These are phyloP conservation scores for Mastigias papua DNA, from an alignment of 30 jellyfish, hydroid and myxozoan species.

Conservation along the genomic window DNA sequence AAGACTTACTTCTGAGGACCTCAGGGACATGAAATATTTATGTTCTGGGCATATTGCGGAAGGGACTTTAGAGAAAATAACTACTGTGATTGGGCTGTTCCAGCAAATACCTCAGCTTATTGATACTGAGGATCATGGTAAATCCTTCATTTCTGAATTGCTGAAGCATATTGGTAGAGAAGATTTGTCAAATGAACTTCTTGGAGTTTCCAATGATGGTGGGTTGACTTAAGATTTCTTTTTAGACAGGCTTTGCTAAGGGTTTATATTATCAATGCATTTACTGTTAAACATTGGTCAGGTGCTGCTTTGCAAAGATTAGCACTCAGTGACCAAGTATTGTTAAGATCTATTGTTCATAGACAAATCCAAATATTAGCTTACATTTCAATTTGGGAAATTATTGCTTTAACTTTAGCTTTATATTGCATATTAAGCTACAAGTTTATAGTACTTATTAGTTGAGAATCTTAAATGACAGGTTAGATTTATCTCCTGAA, in stretches of 20 bases:
- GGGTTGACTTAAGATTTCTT: background rate
- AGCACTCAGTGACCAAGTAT: too few relatives aligned
- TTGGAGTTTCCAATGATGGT: constrained; percentile 26
- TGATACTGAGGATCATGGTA: constrained; percentile 32
- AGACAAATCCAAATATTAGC: too few relatives aligned
- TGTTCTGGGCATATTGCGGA: constrained; percentile 18
- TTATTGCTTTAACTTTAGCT: too few relatives aligned
- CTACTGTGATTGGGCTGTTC: background rate
- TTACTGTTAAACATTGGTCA: too few relatives aligned
- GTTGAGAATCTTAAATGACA: too few relatives aligned
- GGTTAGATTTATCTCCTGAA: too few relatives aligned
- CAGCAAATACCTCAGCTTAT: constrained; percentile 19
- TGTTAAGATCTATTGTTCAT: too few relatives aligned
- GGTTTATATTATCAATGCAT: too few relatives aligned
- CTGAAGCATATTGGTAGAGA: constrained; percentile 17
- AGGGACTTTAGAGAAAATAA: constrained; percentile 17
- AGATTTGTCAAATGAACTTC: constrained; percentile 7
- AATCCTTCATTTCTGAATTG: constrained; percentile 5
- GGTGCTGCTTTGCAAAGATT: too few relatives aligned
- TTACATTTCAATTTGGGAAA: too few relatives aligned
- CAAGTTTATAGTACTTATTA: too few relatives aligned
- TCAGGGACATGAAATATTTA: constrained; percentile 8
- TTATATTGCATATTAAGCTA: too few relatives aligned
- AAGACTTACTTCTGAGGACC: constrained; percentile 3
- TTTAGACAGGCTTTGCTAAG: background rate